A percentile compares a stretch with the other conserved stretches of the same genome.
These are phyloP conservation scores for Brachylomia viminalis DNA, from an alignment of 2,888 invertebrate genomes.

Conservation along the genomic window DNA sequence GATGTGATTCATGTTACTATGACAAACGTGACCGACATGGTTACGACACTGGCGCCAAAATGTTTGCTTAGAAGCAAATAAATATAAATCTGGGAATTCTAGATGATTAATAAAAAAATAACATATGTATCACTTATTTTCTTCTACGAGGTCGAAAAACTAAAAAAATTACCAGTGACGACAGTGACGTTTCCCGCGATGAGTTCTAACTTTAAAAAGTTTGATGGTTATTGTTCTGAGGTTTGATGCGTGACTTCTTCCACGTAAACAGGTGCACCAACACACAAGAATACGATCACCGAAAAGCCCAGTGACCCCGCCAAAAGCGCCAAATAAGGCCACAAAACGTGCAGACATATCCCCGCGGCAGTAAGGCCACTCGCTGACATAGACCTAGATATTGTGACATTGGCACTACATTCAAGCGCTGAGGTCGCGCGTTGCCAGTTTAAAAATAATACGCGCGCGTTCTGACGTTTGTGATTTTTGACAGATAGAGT, in stretches of 20 bases:
- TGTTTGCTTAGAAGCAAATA: slow-evolving; percentile 13
- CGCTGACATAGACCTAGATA: slow-evolving; percentile 89
- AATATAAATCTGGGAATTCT: neutral
- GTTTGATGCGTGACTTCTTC: slow-evolving; percentile 32
- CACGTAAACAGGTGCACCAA: slow-evolving; percentile 53
- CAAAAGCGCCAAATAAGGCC: slow-evolving; percentile 78
- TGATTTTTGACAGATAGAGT: slow-evolving; percentile 71
- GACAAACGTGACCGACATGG: slow-evolving; percentile 29
- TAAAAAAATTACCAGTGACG: neutral
- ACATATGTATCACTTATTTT: neutral
- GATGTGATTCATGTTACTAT: slow-evolving; percentile 55
- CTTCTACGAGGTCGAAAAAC: neutral
- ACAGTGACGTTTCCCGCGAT: neutral
- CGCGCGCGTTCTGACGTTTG: slow-evolving; percentile 74
- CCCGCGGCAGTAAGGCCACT: slow-evolving; percentile 81
- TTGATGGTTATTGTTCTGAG: too few relatives aligned
- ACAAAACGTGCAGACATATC: slow-evolving; percentile 74
- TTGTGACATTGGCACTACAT: slow-evolving; percentile 90
- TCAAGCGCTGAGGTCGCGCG: slow-evolving; percentile 88
- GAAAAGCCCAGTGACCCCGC: slow-evolving; percentile 73
- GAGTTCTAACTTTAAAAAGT: neutral
- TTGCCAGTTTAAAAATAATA: slow-evolving; percentile 88
- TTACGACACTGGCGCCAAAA: slow-evolving; percentile 54
- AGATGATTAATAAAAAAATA: slow-evolving; percentile 15
- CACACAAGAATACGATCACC: slow-evolving; percentile 57